Conservation (phyloP, 2,113 vertebrate genomes). For the Actenoides hombroni region DNA sequence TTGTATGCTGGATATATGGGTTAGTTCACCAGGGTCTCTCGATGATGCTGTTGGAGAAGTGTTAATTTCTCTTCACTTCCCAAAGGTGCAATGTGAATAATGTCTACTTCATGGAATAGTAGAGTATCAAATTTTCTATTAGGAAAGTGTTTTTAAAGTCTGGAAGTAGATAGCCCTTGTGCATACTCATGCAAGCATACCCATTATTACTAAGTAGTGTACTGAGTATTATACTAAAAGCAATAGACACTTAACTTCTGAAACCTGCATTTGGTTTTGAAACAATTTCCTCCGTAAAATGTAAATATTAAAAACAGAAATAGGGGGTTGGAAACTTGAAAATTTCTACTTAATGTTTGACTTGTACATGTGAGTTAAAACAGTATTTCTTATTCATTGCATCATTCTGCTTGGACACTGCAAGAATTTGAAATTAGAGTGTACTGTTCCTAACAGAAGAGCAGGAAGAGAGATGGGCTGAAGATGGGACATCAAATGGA, state of each 20-base stretch:
- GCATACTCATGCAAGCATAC: not conserved
- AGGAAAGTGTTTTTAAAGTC: not conserved
- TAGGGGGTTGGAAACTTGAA: not conserved
- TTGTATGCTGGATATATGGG: not conserved
- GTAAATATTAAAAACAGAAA: not conserved
- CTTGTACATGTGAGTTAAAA: not conserved
- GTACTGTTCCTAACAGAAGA: not conserved
- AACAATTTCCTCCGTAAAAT: not conserved
- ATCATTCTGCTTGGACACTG: not conserved
- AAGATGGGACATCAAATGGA: not conserved
- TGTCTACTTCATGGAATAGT: not conserved
- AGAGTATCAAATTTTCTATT: not conserved
- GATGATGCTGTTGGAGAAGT: not conserved
- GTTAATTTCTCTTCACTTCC: not conserved
- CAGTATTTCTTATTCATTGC: not conserved
- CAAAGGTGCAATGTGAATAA: not conserved
- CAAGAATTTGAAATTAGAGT: not conserved
- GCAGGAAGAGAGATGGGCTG: not conserved
- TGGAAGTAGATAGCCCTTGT: fast-evolving
- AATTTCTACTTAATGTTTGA: not conserved
- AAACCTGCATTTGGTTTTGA: not conserved
- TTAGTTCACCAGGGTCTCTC: not conserved
- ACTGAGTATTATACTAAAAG: not conserved
- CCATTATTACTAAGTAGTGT: not conserved
- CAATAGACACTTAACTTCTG: not conserved